Evolutionary conservation across 2,113 vertebrate genomes (phyloP), one percentile per base, ranked within the genome.

Genomic region (Anthoscopus minutus): DNA sequence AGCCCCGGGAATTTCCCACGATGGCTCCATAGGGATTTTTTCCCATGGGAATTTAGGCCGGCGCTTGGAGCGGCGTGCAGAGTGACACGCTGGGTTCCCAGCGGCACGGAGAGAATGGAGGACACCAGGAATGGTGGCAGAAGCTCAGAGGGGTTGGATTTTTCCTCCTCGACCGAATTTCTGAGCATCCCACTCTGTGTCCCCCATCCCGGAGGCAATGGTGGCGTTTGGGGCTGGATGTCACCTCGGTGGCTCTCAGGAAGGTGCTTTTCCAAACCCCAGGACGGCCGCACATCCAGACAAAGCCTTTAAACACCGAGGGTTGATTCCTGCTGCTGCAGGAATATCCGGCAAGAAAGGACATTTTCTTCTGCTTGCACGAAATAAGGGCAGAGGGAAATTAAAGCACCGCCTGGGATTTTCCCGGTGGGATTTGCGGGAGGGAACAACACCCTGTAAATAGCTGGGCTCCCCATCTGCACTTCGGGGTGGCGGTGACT

Each of bases 71-170:
- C 37, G 14, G 0, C 2, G 2, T 12, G 47, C 53, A 15, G 58
- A 37, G 30, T 2, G 27, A 11, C 48, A 5, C 2, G 6, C 3
- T 6, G 40, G 22, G 42, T 7, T 69, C 65, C 15, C 0, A 4
- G 18, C 0, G 6, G 69, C 57, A 2, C 19, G 0, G 62, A 17
- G n/a, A 58, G 91, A 1, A 16, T 0, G 54, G 21, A 22, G 54
- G 17, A 20, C 33, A 3, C 31, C 1, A 1, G 28, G 15, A 65
- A 40, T 4, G 64, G 13, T 1, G 3, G 12, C 2, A 5, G 25
- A 4, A 11, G 37, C 54, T 47, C 16, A 8, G 12, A 27, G 13
- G 5, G 8, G 5, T 19, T 35, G 57, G 13, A 2, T 28, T 65
- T 65, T 31, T 5, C 28, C 31, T 85, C 16, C 47, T 70, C 11